Evolutionary conservation across 2,797 vertebrate genomes (phyloP), one percentile per base, ranked within the genome.

Genomic region (Amblyopsis hoosieri): DNA sequence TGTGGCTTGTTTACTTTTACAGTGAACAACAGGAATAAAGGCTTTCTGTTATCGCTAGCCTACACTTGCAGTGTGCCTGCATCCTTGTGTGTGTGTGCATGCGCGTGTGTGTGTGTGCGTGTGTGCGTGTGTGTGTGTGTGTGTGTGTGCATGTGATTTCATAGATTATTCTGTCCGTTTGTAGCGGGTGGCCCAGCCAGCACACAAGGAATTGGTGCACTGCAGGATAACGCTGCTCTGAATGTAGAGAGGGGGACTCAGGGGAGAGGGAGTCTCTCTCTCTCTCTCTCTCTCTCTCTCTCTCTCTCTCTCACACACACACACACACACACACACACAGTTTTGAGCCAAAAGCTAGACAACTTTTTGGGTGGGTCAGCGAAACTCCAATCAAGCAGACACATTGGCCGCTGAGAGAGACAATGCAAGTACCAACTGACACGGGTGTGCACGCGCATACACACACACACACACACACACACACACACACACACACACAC

Each of bases 381-480:
- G 71, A 78, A 76, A 85, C 82, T 74, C 80, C 84, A 89, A 85
- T 88, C 85, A 81, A 76, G 83, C 74, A 88, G 87, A 90, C 86
- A 88, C 88, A 83, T 87, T 67, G 87, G 80, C 89, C 66, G 63
- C 67, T 51, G 64, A 74, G 73, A 74, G 62, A 70, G 58, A 70
- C 6, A 60, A 15, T 50, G 29, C 7, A 37, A 67, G n/a, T 55
- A 33, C 33, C 71, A 57, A 67, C 42, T 7, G 29, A 57, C 23
- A 62, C 58, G 56, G 33, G 19, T 23, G 58, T 51, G 42, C 49
- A 57, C 10, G 9, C 55, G 33, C 52, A 45, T 61, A 23, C 68
- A 53, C 54, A 55, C 57, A 57, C 45, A 60, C 23, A 52, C 4
- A 45, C 57, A 57, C 45, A 60, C 49, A 57, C 10, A 9, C 55